Conservation (phyloP, 2,888 invertebrate genomes). For the Acleris sparsana region DNA sequence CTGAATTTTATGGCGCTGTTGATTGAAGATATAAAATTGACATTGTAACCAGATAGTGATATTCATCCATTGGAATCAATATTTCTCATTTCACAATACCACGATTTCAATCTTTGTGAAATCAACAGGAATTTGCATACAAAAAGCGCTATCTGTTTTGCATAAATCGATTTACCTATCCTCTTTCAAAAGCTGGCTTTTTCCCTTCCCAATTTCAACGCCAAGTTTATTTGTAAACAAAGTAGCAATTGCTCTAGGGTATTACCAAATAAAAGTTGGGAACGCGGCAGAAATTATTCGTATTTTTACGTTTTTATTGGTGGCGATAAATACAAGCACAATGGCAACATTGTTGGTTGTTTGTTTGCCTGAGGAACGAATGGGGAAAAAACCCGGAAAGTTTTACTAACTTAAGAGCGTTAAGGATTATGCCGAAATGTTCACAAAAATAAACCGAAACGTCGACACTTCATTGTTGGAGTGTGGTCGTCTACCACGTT, state of each 20-base stretch:
- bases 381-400: conserved; percentile 25
- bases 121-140: conserved; percentile 81
- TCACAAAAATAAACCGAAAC: conserved; percentile 14
- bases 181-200: conserved; percentile 74
- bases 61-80: conserved; percentile 54
- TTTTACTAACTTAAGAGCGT: conserved; percentile 18
- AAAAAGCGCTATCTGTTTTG: conserved; percentile 81
- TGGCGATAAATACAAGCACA: conserved; percentile 51
- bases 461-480: conserved; percentile 2
- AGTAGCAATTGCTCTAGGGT: conserved; percentile 78
- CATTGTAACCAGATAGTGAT: conserved; percentile 9
- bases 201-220: conserved; percentile 78
- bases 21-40: conserved; percentile 1
- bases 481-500: conserved; percentile 5
- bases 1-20: neutral
- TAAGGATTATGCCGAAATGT: conserved; percentile 23
- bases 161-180: conserved; percentile 82
- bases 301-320: conserved; percentile 56
- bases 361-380: conserved; percentile 34
- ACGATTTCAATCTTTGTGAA: conserved; percentile 80
- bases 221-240: conserved; percentile 81
- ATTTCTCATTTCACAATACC: conserved; percentile 73
- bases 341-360: conserved; percentile 45
- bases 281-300: conserved; percentile 65
- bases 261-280: conserved; percentile 78